A percentile compares a stretch with the other conserved stretches of the same genome.
These are phyloP conservation scores for Anguilla marmorata DNA, from an alignment of 2,797 vertebrate genomes.

Conservation along the genomic window DNA sequence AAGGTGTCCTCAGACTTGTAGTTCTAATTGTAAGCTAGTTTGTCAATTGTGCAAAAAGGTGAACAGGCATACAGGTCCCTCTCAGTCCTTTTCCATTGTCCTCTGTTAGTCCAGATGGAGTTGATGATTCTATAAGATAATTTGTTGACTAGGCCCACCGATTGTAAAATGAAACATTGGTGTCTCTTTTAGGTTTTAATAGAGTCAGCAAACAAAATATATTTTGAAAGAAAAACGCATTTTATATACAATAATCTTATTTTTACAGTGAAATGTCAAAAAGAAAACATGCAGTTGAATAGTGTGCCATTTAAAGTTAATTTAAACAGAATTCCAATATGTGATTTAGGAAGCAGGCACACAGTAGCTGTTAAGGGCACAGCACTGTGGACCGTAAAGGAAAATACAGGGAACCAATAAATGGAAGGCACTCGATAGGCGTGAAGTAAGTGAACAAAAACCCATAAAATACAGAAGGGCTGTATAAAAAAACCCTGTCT, in stretches of 20 bases:
- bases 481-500: not conserved
- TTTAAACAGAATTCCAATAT: not conserved
- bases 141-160: not conserved
- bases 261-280: not conserved
- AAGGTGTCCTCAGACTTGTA: conserved; percentile 26
- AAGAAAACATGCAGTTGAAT: not conserved
- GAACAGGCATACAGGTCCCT: not conserved
- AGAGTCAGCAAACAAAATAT: not conserved
- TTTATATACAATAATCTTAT: not conserved
- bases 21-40: not conserved
- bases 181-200: no score
- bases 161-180: not conserved
- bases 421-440: not conserved
- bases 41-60: not conserved
- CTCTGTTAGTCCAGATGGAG: not conserved
- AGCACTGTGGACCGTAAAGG: not conserved
- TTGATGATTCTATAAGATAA: not conserved
- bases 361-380: not conserved
- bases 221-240: not conserved
- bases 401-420: not conserved
- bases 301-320: not conserved
- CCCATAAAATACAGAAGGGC: not conserved
- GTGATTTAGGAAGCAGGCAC: not conserved
- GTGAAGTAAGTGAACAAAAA: not conserved
- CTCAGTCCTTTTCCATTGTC: not conserved